A percentile compares a stretch with the other conserved stretches of the same genome.
Conservation (phyloP, 2,888 invertebrate genomes). For the Acanthosepion lycidas region DNA sequence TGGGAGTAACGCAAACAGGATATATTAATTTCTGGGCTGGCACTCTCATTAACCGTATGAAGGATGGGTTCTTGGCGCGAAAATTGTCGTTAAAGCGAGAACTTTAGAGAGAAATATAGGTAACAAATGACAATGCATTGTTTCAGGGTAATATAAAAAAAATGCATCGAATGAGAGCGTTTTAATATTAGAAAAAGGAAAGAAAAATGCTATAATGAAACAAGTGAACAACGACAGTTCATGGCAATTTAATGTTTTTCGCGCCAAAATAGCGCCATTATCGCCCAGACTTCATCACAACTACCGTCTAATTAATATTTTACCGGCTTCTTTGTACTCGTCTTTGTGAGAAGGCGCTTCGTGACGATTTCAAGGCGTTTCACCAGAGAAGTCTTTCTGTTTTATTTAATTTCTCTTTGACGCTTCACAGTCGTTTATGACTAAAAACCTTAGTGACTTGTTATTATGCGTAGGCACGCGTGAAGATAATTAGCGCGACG, state of each 20-base stretch:
- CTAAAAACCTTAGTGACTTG: neutral
- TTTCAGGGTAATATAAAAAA: neutral
- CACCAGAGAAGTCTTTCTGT: neutral
- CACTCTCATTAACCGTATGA: too few species aligned
- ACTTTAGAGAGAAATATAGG: neutral
- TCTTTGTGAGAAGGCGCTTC: neutral
- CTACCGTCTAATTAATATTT: neutral
- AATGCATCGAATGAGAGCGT: neutral
- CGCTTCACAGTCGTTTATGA: neutral
- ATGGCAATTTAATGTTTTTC: neutral
- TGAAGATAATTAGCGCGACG: neutral
- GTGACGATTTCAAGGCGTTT: conserved; percentile 14
- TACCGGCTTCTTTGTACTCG: neutral
- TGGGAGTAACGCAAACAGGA: too few species aligned
- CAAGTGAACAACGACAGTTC: neutral
- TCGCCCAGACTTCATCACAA: neutral
- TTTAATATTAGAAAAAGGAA: neutral
- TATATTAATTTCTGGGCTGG: too few species aligned
- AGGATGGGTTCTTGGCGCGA: neutral
- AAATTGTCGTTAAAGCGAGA: neutral
- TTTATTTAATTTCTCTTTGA: neutral
- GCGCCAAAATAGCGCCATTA: neutral
- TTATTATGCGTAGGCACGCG: neutral
- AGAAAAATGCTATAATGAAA: neutral
- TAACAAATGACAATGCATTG: neutral